These are phyloP conservation scores for Drosophila hydei DNA, from an alignment of 1,140 invertebrate genomes.

Conservation along the genomic window DNA sequence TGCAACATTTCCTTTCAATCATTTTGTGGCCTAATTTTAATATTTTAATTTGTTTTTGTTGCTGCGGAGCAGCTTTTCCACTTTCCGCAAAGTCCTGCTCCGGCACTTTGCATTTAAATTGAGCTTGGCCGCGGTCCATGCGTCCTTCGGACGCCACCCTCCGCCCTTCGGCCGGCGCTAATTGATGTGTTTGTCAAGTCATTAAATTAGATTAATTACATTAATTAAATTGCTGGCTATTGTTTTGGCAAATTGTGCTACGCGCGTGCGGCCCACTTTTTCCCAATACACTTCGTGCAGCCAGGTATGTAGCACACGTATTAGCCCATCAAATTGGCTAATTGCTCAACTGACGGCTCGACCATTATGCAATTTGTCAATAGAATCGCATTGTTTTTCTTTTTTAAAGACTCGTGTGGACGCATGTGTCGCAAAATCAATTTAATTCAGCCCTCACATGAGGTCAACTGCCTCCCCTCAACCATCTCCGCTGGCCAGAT, in stretches of 20 bases:
- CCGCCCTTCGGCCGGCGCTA: constrained; percentile 53
- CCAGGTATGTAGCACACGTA: constrained; percentile 11
- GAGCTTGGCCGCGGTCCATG: constrained; percentile 24
- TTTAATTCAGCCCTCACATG: background rate
- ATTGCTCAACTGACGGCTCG: constrained; percentile 49
- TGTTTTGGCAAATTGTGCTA: constrained; percentile 25
- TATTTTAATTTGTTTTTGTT: constrained; percentile 80
- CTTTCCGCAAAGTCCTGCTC: constrained; percentile 53
- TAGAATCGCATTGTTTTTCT: constrained; percentile 26
- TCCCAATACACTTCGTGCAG: background rate
- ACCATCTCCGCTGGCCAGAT: no score
- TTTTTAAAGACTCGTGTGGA: background rate
- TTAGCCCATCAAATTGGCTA: constrained; percentile 57
- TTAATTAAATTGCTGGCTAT: constrained; percentile 74
- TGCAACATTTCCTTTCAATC: constrained; percentile 77
- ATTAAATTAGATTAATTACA: constrained; percentile 83
- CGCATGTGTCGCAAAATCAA: background rate
- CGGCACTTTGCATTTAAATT: constrained; percentile 78
- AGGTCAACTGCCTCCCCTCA: no score
- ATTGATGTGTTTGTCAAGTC: constrained; percentile 83
- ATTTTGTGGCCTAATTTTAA: constrained; percentile 83
- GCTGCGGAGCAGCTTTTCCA: constrained; percentile 37
- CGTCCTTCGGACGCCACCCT: no score
- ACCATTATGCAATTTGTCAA: constrained; percentile 50
- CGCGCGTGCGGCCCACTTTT: constrained; percentile 18